Conservation (phyloP, 2,113 vertebrate species). For the Donacobius atricapilla region DNA sequence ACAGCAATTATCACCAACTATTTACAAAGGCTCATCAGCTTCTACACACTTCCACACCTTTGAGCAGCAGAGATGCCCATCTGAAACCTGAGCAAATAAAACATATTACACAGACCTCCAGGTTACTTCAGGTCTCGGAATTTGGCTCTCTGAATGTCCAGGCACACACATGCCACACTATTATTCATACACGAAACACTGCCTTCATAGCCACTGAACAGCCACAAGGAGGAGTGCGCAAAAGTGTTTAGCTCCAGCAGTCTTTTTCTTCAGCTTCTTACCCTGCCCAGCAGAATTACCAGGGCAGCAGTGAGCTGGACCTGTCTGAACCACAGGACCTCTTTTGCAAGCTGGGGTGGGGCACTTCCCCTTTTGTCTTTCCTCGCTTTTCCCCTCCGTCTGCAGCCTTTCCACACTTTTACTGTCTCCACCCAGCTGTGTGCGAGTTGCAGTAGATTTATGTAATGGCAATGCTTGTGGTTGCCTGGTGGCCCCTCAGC, state of each 20-base stretch:
- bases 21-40: not conserved
- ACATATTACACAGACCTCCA: not conserved
- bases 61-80: not conserved
- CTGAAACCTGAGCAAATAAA: not conserved
- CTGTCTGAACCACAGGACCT: not conserved
- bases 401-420: constrained; percentile 27
- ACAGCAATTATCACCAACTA: not conserved
- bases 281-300: not conserved
- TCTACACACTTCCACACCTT: not conserved
- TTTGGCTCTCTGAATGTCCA: not conserved
- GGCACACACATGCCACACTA: accelerated
- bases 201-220: not conserved
- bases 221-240: not conserved
- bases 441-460: constrained; percentile 11
- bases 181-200: not conserved
- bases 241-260: not conserved
- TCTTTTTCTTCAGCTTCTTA: not conserved
- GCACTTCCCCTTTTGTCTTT: constrained; percentile 53
- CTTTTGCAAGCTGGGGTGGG: constrained; percentile 57
- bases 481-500: not conserved
- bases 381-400: not conserved
- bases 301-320: not conserved
- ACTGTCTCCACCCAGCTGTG: constrained; percentile 16
- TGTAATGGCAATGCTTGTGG: constrained; percentile 37
- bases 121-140: not conserved